A percentile compares a stretch with the other conserved stretches of the same genome.
Conservation (phyloP, 1,140 invertebrate species). For the Ceratina calcarata region DNA sequence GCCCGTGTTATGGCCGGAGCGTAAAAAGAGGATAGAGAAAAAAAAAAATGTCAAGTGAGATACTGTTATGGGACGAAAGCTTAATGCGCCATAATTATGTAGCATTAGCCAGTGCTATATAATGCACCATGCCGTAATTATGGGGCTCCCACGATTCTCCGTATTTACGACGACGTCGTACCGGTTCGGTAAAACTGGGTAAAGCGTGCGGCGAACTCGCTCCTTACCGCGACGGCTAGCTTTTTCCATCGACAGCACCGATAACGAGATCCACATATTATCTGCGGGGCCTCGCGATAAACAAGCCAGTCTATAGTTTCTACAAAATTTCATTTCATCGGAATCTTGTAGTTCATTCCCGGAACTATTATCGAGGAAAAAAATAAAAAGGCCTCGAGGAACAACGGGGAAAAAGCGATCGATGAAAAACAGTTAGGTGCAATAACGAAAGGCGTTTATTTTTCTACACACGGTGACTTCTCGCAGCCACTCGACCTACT, state of each 20-base stretch:
- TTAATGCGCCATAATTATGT: slow-evolving; percentile 44
- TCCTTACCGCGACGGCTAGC: not conserved
- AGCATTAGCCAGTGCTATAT: slow-evolving; percentile 21
- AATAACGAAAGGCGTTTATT: slow-evolving; percentile 58
- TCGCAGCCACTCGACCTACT: slow-evolving; percentile 28
- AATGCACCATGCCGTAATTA: slow-evolving; percentile 36
- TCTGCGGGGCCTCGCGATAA: too few relatives aligned
- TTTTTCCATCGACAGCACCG: not conserved
- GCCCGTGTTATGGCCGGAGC: slow-evolving; percentile 2
- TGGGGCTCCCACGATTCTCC: slow-evolving; percentile 25
- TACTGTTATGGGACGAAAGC: slow-evolving; percentile 38
- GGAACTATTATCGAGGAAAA: not conserved
- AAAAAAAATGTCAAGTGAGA: slow-evolving; percentile 24
- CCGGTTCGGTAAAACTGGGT: slow-evolving; percentile 7
- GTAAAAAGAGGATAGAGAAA: slow-evolving; percentile 5
- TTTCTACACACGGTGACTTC: not conserved
- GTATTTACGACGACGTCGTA: slow-evolving; percentile 13
- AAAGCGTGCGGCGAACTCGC: not conserved
- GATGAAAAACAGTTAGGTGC: slow-evolving; percentile 31
- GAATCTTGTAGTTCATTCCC: too few relatives aligned
- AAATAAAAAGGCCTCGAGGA: not conserved
- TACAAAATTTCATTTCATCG: too few relatives aligned
- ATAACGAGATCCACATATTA: too few relatives aligned
- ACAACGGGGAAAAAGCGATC: not conserved
- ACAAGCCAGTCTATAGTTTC: too few relatives aligned